Evolutionary conservation across 1,140 invertebrate genomes (phyloP).

Genomic region (Trigoniulus corallinus): DNA sequence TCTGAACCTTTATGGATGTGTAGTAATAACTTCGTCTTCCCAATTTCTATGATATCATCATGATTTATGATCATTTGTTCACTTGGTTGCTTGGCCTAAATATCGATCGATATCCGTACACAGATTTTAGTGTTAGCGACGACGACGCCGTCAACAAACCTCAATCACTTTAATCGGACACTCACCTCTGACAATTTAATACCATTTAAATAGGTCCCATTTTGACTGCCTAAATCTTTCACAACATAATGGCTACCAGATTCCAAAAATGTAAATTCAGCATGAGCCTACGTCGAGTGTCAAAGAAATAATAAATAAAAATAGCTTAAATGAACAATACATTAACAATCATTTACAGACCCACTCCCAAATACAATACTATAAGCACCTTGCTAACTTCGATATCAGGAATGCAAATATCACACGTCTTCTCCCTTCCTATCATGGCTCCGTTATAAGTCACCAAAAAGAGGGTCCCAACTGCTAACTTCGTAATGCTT

Average conservation of each 20-base stretch:
- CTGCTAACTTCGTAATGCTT: conserved; percentile 41
- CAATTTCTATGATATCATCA: conserved; percentile 46
- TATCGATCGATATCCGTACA: too few relatives aligned
- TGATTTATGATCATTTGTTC: conserved; percentile 43
- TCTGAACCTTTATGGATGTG: conserved; percentile 70
- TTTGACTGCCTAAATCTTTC: conserved; percentile 66
- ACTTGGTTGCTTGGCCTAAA: conserved; percentile 50
- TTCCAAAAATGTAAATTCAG: conserved; percentile 33
- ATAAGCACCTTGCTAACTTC: conserved; percentile 55
- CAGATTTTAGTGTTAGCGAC: too few relatives aligned
- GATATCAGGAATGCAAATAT: conserved; percentile 55
- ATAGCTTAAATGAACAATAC: not conserved
- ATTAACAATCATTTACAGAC: too few relatives aligned
- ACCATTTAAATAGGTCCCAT: conserved; percentile 70
- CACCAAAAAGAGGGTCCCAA: conserved; percentile 64
- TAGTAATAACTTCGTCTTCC: conserved; percentile 55
- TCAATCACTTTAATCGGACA: too few relatives aligned
- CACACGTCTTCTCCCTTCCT: conserved; percentile 54
- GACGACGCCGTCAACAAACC: too few relatives aligned
- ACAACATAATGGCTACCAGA: conserved; percentile 40
- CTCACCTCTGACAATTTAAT: conserved; percentile 42
- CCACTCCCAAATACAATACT: not conserved
- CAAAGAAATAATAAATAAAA: not conserved
- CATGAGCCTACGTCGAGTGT: conserved; percentile 41
- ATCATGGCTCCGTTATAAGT: conserved; percentile 69